phyloP scores from a whole-genome alignment of 2,888 invertebrate species.

The Taenaris catops region DNA sequence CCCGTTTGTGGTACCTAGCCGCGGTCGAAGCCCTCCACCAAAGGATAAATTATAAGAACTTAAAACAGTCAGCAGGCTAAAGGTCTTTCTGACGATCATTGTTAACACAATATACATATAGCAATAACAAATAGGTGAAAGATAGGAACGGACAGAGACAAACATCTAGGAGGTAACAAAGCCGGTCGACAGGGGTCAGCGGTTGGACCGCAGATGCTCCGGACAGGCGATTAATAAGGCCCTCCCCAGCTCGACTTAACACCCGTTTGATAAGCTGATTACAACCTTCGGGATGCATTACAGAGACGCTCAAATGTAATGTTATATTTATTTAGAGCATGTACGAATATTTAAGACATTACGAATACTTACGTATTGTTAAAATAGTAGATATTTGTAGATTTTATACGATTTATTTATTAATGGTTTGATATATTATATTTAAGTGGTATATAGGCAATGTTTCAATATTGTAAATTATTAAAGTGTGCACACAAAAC shows the following conservation, averaged over 20 bases:
- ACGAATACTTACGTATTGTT: too few relatives aligned
- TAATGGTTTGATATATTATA: too few relatives aligned
- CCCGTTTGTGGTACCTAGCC: too few relatives aligned
- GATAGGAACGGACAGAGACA: conserved; percentile 28
- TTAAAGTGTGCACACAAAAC: too few relatives aligned
- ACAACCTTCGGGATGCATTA: conserved; percentile 19
- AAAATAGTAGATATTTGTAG: too few relatives aligned
- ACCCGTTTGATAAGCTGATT: conserved; percentile 39
- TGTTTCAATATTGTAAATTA: too few relatives aligned
- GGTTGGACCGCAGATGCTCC: conserved; percentile 68
- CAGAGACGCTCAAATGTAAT: conserved; percentile 2
- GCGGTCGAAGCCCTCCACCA: too few relatives aligned
- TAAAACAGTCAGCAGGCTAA: background rate
- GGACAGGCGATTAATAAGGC: conserved; percentile 77
- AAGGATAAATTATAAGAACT: too few relatives aligned
- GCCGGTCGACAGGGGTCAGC: conserved; percentile 54
- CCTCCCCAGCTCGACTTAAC: conserved; percentile 41
- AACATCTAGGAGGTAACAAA: conserved; percentile 26
- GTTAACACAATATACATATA: conserved; percentile 7
- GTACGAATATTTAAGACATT: conserved; percentile 6
- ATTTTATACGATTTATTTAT: too few relatives aligned
- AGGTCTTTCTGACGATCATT: background rate
- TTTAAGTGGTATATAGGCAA: too few relatives aligned
- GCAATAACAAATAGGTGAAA: conserved; percentile 19
- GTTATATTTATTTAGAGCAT: background rate